A percentile compares a stretch with the other conserved stretches of the same genome.
Evolutionary conservation across 2,797 vertebrate species (phyloP).

Genomic region (Nasua narica): DNA sequence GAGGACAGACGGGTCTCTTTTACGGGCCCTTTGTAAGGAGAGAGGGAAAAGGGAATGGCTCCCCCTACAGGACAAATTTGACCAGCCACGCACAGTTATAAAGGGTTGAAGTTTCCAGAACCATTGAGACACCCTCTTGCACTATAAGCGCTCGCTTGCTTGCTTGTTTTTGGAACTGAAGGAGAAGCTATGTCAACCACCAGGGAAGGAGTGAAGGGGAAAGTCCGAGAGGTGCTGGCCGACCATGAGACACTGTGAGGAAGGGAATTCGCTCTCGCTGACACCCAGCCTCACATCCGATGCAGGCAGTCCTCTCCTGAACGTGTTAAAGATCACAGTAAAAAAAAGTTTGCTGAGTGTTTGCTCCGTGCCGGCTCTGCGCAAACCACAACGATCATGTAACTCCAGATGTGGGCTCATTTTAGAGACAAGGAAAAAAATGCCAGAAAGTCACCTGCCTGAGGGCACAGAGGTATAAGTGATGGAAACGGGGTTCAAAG

Average conservation of each 20-base stretch:
- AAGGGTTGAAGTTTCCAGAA: background rate
- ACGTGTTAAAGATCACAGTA: background rate
- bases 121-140: background rate
- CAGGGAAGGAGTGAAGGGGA: background rate
- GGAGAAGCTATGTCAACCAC: background rate
- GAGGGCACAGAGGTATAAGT: background rate
- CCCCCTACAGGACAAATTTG: conserved; percentile 60
- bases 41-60: conserved; percentile 53
- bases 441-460: background rate
- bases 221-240: background rate
- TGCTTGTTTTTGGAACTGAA: background rate
- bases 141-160: background rate
- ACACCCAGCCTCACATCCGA: background rate
- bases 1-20: background rate
- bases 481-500: background rate
- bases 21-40: background rate
- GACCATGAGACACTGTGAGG: background rate
- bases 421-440: background rate
- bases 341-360: background rate
- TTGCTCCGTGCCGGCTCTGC: background rate
- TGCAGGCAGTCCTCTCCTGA: background rate
- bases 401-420: background rate
- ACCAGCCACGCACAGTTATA: background rate
- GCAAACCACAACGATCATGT: background rate
- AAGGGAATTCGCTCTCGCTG: too few species aligned